A percentile compares a stretch with the other conserved stretches of the same genome.
Evolutionary conservation across 1,140 invertebrate species (phyloP).

Genomic region (Cyclargus thomasi): DNA sequence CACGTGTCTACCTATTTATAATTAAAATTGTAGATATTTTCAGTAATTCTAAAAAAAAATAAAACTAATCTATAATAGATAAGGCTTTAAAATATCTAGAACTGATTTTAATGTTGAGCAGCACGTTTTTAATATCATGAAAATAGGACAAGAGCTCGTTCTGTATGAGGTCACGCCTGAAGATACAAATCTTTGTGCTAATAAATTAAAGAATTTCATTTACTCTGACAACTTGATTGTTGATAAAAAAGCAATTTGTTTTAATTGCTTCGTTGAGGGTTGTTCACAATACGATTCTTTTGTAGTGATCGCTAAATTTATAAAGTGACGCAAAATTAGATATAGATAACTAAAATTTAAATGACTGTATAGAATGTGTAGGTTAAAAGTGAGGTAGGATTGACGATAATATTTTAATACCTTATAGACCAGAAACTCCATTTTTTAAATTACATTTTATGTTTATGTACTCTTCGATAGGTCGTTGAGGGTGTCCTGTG

Average conservation of each 20-base stretch:
- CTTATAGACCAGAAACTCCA: too few species aligned
- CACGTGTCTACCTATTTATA: too few species aligned
- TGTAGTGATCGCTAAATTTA: neutral
- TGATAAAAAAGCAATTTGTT: neutral
- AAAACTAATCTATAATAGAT: too few species aligned
- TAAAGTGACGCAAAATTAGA: neutral
- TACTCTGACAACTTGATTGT: neutral
- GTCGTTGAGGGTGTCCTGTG: too few species aligned
- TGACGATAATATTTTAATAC: too few species aligned
- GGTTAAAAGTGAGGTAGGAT: too few species aligned
- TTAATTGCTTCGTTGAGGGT: neutral
- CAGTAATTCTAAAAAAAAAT: too few species aligned
- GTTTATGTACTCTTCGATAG: too few species aligned
- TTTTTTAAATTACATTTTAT: too few species aligned
- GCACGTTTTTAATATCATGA: neutral
- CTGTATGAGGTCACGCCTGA: neutral
- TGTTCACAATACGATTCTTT: neutral
- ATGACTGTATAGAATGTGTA: too few species aligned
- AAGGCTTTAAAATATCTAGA: neutral
- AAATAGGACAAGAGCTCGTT: neutral
- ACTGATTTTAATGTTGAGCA: neutral
- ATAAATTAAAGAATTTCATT: conserved; percentile 4
- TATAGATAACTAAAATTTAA: too few species aligned
- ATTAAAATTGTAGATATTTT: too few species aligned
- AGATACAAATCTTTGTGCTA: neutral